Base-by-base conservation (phyloP, 2,797 vertebrate species). In the Silurus lanzhouensis region DNA sequence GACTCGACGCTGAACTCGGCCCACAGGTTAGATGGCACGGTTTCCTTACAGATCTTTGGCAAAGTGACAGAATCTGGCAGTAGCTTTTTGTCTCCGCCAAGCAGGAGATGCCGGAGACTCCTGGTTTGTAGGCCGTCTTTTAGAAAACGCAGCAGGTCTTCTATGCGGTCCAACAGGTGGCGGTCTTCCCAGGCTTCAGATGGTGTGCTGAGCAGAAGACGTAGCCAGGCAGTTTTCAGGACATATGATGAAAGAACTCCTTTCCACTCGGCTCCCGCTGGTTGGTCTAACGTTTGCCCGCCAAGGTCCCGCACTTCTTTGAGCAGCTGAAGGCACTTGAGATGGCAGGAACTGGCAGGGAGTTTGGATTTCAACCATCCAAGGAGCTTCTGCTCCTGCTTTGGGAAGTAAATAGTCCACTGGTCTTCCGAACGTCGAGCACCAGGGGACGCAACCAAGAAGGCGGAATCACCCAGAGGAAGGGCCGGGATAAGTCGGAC, bases 271-370 rank as follows among this genome's bases (percentile, higher is more conserved):
- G 93, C 74, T 19, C 92, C 85, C 0, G 95, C 92, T 9, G 88
- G 88, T 15, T 93, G 92, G 87, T 94, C 94, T 90, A 97, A 87
- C 14, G 94, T 89, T 6, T 92, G 95, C 44, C 91, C 87, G 0
- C 95, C 94, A 10, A 97, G 92, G 72, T 97, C 96, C 31, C 96
- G 91, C 74, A 97, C 87, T 44, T 95, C 96, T 90, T 97, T 97
- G 44, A 96, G 92, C 87, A 97, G 87, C 92, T 96, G 96, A 86
- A 97, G 94, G 87, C 96, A 96, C 91, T 96, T 96, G 80, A 97
- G 93, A 91, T 96, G 95, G 90, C 96, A 97, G 66, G 96, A 95
- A 84, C 92, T 89, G 13, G 92, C 90, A 0, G 96, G 94, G 0
- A 94, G 90, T 82, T 93, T 94, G 61, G 94, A 93, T 90, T 95